phyloP scores from a whole-genome alignment of 2,113 vertebrate species.

The Stictonetta naevosa region DNA sequence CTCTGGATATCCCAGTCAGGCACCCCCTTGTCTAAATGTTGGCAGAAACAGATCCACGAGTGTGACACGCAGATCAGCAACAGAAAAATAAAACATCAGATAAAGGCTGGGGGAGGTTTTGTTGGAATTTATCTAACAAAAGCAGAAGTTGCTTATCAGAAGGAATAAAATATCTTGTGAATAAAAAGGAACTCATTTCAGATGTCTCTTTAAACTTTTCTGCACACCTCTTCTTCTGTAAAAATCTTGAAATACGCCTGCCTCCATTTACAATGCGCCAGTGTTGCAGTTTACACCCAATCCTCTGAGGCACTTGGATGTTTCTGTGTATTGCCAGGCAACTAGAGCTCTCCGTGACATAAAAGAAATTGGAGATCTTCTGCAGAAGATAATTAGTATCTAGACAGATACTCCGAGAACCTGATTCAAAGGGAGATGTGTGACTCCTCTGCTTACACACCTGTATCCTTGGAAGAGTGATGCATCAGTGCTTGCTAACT shows the following conservation, averaged over 20 bases:
- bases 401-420: slow-evolving; percentile 33
- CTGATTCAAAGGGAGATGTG: slow-evolving; percentile 26
- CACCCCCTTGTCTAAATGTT: background rate
- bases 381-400: slow-evolving; percentile 56
- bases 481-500: background rate
- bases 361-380: slow-evolving; percentile 42
- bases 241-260: background rate
- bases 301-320: slow-evolving; percentile 24
- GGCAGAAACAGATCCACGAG: background rate
- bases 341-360: slow-evolving; percentile 31
- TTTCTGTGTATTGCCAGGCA: slow-evolving; percentile 46
- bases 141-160: slow-evolving; percentile 26
- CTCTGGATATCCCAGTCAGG: background rate
- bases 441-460: slow-evolving; percentile 27
- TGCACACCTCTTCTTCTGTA: background rate
- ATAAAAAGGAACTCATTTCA: slow-evolving; percentile 21
- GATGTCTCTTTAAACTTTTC: slow-evolving; percentile 12
- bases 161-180: slow-evolving; percentile 40
- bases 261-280: background rate
- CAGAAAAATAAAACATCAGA: background rate
- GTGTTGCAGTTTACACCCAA: slow-evolving; percentile 17
- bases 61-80: background rate
- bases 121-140: slow-evolving; percentile 16
- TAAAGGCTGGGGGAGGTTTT: background rate
- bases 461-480: slow-evolving; percentile 2